Percentiles rank a stretch among this genome's conserved stretches.
These are phyloP conservation scores for Sylvilagus floridanus DNA, from an alignment of 2,797 vertebrate species.

Conservation along the genomic window DNA sequence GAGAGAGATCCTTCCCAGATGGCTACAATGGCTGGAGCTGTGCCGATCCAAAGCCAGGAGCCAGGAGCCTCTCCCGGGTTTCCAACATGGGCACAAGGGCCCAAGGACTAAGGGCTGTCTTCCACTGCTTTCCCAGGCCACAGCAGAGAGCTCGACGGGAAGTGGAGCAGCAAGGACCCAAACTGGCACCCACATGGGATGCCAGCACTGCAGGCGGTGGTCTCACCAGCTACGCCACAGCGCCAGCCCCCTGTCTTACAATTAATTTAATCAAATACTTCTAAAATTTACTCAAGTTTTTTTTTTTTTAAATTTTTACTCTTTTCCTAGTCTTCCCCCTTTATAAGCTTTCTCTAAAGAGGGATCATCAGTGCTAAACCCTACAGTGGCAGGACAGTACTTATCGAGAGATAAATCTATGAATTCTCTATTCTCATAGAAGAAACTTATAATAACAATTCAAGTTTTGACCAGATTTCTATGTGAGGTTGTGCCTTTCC, in stretches of 20 bases:
- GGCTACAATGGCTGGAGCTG: too few relatives aligned
- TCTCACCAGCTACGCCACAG: too few relatives aligned
- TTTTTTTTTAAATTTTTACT: slow-evolving; percentile 29
- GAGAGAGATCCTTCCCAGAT: too few relatives aligned
- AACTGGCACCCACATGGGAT: too few relatives aligned
- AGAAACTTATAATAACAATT: slow-evolving; percentile 34
- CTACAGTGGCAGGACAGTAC: not conserved
- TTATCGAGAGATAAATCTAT: not conserved
- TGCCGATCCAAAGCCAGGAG: too few relatives aligned
- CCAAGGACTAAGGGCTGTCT: too few relatives aligned
- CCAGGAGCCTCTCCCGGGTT: too few relatives aligned
- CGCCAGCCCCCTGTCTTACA: not conserved
- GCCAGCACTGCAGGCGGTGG: too few relatives aligned
- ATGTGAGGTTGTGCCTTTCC: not conserved
- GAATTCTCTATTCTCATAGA: slow-evolving; percentile 28
- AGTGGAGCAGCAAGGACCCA: too few relatives aligned
- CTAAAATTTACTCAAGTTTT: slow-evolving; percentile 33
- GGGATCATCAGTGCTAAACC: slow-evolving; percentile 6
- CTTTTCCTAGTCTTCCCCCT: slow-evolving; percentile 1
- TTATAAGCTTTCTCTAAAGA: slow-evolving; percentile 29
- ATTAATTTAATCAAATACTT: slow-evolving; percentile 51
- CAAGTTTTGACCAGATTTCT: slow-evolving; percentile 35
- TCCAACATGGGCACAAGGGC: too few relatives aligned
- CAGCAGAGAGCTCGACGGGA: too few relatives aligned
- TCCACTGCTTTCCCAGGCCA: too few relatives aligned